A percentile compares a stretch with the other conserved stretches of the same genome.
Evolutionary conservation across 2,888 invertebrate genomes (phyloP).

Genomic region (Bombyx huttoni): DNA sequence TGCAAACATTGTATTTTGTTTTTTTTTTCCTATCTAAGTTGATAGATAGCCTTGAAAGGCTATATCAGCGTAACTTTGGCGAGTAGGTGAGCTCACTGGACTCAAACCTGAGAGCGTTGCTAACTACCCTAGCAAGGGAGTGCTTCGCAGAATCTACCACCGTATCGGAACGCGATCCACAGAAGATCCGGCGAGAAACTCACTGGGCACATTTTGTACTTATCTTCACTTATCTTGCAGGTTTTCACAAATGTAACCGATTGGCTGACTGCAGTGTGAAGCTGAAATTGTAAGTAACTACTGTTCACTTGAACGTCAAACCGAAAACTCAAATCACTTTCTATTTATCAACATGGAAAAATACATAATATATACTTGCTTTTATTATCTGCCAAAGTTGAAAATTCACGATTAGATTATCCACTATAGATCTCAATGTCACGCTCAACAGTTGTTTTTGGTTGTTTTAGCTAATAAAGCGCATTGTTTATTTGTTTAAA

Average conservation of each 20-base stretch:
- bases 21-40: too few relatives aligned
- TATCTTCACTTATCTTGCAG: constrained; percentile 1
- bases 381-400: neutral
- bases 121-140: too few relatives aligned
- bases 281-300: constrained; percentile 34
- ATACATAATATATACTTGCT: neutral
- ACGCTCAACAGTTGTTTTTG: neutral
- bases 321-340: neutral
- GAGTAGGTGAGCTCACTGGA: too few relatives aligned
- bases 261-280: constrained; percentile 19
- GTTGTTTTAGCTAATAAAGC: neutral
- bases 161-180: too few relatives aligned
- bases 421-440: neutral
- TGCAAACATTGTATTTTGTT: neutral
- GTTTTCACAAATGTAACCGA: constrained; percentile 4
- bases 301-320: neutral
- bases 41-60: too few relatives aligned
- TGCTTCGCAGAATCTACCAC: too few relatives aligned
- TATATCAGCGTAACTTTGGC: too few relatives aligned
- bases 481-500: neutral
- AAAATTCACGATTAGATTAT: neutral
- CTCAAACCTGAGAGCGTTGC: too few relatives aligned
- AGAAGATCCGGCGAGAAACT: too few relatives aligned
- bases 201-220: too few relatives aligned
- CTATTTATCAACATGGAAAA: neutral